phyloP scores from a whole-genome alignment of 2,888 invertebrate genomes.

The Trisateles emortualis region DNA sequence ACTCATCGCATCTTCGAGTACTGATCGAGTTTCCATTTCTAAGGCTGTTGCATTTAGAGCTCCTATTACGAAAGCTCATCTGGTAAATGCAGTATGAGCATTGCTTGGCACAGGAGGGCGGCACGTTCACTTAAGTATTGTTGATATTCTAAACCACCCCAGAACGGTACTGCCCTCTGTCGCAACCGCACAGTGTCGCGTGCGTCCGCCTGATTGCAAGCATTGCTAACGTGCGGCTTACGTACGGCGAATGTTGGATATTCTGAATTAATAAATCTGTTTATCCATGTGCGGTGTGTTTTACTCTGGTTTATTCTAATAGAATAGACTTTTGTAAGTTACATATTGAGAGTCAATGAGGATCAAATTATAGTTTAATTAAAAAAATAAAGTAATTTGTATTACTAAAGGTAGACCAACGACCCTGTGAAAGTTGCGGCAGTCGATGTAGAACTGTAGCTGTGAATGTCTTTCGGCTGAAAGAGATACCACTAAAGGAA shows the following conservation, averaged over 20 bases:
- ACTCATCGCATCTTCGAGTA: conserved; percentile 53
- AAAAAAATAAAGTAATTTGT: too few relatives aligned
- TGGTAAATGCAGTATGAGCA: conserved; percentile 72
- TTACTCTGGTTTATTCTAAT: too few relatives aligned
- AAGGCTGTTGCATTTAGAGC: conserved; percentile 64
- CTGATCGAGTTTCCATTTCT: conserved; percentile 66
- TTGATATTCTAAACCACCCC: conserved; percentile 81
- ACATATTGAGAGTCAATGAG: too few relatives aligned
- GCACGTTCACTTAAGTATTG: conserved; percentile 75
- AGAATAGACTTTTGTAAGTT: too few relatives aligned
- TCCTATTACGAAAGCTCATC: conserved; percentile 77
- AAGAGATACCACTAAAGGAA: too few relatives aligned
- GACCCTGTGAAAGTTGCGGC: too few relatives aligned
- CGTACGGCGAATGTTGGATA: conserved; percentile 46
- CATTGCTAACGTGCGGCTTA: conserved; percentile 57
- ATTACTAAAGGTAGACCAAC: too few relatives aligned
- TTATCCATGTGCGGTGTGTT: too few relatives aligned
- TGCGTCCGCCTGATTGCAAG: conserved; percentile 77
- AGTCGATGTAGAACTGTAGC: too few relatives aligned
- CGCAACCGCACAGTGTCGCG: conserved; percentile 76
- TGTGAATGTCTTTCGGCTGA: too few relatives aligned
- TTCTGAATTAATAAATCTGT: neutral
- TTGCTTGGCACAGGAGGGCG: conserved; percentile 60
- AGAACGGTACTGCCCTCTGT: conserved; percentile 62
- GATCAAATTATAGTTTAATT: too few relatives aligned